A percentile compares a stretch with the other conserved stretches of the same genome.
phyloP scores from a whole-genome alignment of 2,888 invertebrate genomes.

The Agonopterix arenella region DNA sequence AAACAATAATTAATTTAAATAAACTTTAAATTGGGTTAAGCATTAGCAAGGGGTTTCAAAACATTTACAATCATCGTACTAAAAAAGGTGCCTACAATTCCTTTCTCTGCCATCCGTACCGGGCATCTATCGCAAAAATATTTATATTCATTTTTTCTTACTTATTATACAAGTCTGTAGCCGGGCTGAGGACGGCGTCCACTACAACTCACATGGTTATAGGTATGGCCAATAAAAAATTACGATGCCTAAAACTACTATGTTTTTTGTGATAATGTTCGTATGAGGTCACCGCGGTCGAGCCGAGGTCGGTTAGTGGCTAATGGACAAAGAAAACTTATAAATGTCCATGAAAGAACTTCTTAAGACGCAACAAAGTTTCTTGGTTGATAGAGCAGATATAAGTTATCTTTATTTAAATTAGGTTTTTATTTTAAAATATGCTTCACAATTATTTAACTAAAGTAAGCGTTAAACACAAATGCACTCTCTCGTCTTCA shows the following conservation, averaged over 20 bases:
- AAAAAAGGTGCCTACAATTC: slow-evolving; percentile 7
- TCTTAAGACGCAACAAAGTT: no score
- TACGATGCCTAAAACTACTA: slow-evolving; percentile 23
- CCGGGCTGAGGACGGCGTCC: slow-evolving; percentile 22
- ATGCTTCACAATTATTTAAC: no score
- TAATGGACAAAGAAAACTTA: neutral
- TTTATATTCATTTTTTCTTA: slow-evolving; percentile 51
- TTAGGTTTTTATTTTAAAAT: no score
- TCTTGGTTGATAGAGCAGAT: no score
- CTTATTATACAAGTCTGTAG: slow-evolving; percentile 31
- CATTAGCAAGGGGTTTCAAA: no score
- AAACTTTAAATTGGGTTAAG: no score
- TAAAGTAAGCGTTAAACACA: no score
- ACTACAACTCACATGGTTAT: slow-evolving; percentile 31
- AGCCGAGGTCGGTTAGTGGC: neutral
- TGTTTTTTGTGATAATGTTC: neutral
- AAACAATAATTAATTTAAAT: no score
- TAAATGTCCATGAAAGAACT: no score
- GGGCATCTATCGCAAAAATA: slow-evolving; percentile 34
- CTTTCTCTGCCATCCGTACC: slow-evolving; percentile 30
- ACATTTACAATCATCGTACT: no score
- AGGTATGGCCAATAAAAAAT: slow-evolving; percentile 50
- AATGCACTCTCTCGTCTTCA: no score
- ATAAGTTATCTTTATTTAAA: no score
- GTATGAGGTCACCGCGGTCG: neutral